These are phyloP conservation scores for Lytechinus variegatus DNA, from an alignment of 35 echinoderm and acorn worm species.

Conservation along the genomic window DNA sequence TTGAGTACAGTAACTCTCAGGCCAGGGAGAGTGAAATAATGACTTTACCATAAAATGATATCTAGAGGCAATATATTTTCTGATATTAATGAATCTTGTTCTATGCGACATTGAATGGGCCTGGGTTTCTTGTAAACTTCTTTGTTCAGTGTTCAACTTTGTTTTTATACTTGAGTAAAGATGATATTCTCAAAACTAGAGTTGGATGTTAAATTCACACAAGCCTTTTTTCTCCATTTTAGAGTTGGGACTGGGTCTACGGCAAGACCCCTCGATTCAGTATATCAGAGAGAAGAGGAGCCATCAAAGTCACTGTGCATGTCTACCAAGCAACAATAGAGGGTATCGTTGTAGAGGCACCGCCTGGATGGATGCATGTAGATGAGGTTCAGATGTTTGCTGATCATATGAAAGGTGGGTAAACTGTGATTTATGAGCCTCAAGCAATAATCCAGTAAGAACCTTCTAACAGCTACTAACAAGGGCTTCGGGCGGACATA, in stretches of 20 bases:
- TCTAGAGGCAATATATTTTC: no score
- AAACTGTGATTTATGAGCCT: not conserved
- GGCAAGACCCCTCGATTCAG: slow-evolving; percentile 93
- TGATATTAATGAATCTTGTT: no score
- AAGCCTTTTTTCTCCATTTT: not conserved
- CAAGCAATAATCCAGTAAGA: no score
- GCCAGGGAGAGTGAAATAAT: no score
- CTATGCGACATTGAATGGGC: no score
- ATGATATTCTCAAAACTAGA: no score
- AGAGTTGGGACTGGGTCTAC: slow-evolving; percentile 93
- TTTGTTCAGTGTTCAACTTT: no score
- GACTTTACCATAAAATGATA: no score
- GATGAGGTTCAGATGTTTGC: slow-evolving; percentile 42
- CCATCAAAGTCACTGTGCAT: slow-evolving; percentile 72
- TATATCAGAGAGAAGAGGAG: slow-evolving; percentile 54
- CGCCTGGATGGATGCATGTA: slow-evolving; percentile 48
- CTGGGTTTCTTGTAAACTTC: no score
- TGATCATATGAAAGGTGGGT: slow-evolving; percentile 43
- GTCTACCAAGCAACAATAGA: slow-evolving; percentile 63
- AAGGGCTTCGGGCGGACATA: not conserved
- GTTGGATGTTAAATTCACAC: not conserved
- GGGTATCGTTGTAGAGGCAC: slow-evolving; percentile 63
- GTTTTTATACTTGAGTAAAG: no score
- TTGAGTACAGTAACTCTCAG: no score
- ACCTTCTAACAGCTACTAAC: not conserved